Percentiles rank a stretch among this genome's conserved stretches.
These are phyloP conservation scores for Sminthurinus signatus DNA, from an alignment of 1,140 invertebrate genomes.

Conservation along the genomic window DNA sequence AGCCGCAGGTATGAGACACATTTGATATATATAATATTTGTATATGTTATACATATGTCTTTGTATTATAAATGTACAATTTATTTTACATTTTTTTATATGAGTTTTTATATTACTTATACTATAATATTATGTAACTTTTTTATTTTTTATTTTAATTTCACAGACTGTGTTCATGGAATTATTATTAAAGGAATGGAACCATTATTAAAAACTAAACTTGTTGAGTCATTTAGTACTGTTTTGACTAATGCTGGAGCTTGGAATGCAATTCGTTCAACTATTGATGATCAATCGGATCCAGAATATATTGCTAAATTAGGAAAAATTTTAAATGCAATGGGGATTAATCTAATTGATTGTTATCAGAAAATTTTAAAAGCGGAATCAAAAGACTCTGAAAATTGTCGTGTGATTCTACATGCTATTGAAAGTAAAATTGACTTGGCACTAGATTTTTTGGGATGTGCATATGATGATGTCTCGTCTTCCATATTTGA, in stretches of 20 bases:
- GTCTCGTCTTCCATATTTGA: conserved; percentile 52
- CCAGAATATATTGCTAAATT: conserved; percentile 52
- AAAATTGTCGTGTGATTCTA: conserved; percentile 41
- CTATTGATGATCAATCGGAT: conserved; percentile 9
- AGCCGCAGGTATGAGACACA: no score
- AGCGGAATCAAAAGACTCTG: neutral
- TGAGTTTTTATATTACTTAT: no score
- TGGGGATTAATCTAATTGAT: conserved; percentile 49
- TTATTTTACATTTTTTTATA: no score
- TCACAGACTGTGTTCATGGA: conserved; percentile 54
- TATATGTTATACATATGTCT: no score
- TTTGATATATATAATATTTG: no score
- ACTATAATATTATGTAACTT: no score
- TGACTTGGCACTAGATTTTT: conserved; percentile 50
- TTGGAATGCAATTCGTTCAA: conserved; percentile 13
- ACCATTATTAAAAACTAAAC: conserved; percentile 51
- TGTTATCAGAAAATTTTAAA: conserved; percentile 36
- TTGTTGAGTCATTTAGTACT: conserved; percentile 53
- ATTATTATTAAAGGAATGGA: conserved; percentile 58
- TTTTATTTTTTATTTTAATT: no score
- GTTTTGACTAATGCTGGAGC: conserved; percentile 46
- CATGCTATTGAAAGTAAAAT: conserved; percentile 51
- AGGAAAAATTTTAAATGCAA: conserved; percentile 51
- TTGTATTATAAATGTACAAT: no score
- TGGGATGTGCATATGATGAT: conserved; percentile 54